Conservation (phyloP, 2,888 invertebrate genomes). For the Tinea semifulvella region DNA sequence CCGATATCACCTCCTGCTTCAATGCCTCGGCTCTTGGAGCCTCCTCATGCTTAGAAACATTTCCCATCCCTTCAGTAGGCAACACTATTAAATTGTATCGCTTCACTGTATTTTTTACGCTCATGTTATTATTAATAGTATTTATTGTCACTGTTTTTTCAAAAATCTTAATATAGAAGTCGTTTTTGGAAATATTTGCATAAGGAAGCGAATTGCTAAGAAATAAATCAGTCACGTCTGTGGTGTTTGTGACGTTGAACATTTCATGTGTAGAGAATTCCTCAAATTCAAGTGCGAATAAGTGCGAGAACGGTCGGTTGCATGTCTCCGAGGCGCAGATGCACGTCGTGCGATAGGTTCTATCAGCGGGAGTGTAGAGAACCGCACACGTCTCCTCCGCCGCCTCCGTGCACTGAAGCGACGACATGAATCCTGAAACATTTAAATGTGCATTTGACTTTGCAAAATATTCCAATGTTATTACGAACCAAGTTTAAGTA, state of each 20-base stretch:
- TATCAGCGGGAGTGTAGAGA: slow-evolving; percentile 23
- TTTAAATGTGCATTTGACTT: slow-evolving; percentile 5
- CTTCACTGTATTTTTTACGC: background rate
- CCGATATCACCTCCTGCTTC: slow-evolving; percentile 41
- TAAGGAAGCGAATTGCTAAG: background rate
- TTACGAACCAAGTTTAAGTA: slow-evolving; percentile 1
- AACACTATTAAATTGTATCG: too few species aligned
- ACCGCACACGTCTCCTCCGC: slow-evolving; percentile 33
- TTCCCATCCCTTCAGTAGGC: background rate
- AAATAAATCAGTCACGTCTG: slow-evolving; percentile 21
- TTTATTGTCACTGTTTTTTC: slow-evolving; percentile 4
- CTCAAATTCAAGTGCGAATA: slow-evolving; percentile 34
- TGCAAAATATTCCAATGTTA: slow-evolving; percentile 1
- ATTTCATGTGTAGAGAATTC: slow-evolving; percentile 31
- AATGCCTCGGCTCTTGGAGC: slow-evolving; percentile 42
- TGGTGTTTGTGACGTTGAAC: slow-evolving; percentile 29
- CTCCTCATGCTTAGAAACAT: slow-evolving; percentile 21
- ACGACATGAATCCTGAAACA: slow-evolving; percentile 13
- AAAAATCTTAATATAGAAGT: slow-evolving; percentile 5
- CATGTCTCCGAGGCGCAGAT: slow-evolving; percentile 39
- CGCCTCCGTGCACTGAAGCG: slow-evolving; percentile 16
- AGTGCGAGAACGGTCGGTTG: slow-evolving; percentile 39
- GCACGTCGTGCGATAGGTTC: slow-evolving; percentile 37
- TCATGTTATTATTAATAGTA: background rate
- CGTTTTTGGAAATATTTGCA: background rate